Percentiles rank a stretch among this genome's conserved stretches.
Evolutionary conservation across 2,888 invertebrate genomes (phyloP).

Genomic region (Phragmatobia fuliginosa): DNA sequence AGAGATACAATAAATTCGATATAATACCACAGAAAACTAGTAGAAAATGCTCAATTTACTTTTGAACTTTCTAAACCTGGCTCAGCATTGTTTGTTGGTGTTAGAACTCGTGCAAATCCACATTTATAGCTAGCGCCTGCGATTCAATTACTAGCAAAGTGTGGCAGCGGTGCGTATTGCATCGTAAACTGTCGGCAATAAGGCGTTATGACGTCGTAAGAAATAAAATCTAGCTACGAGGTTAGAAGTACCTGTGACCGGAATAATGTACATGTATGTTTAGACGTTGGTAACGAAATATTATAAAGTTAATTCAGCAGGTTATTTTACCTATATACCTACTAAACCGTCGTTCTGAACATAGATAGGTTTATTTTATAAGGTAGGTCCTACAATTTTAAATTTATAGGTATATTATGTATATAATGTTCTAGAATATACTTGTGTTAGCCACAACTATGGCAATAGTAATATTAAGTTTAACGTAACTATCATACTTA

Average conservation of each 20-base stretch:
- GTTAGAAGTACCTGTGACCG: constrained; percentile 64
- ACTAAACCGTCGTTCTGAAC: too few species aligned
- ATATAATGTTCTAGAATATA: too few species aligned
- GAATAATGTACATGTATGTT: constrained; percentile 37
- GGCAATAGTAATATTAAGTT: too few species aligned
- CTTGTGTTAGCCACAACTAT: too few species aligned
- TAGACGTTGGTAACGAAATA: not conserved
- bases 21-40: constrained; percentile 29
- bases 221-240: constrained; percentile 63
- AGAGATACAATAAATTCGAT: constrained; percentile 20
- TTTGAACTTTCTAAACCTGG: constrained; percentile 51
- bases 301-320: not conserved
- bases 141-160: constrained; percentile 82
- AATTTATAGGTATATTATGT: too few species aligned
- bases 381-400: too few species aligned
- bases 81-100: constrained; percentile 61
- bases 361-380: too few species aligned
- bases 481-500: too few species aligned
- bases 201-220: constrained; percentile 73
- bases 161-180: constrained; percentile 77
- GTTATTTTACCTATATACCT: too few species aligned
- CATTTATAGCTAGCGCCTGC: constrained; percentile 79
- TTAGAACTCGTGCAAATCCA: constrained; percentile 62
- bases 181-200: constrained; percentile 78
- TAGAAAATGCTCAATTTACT: constrained; percentile 42